Conservation (phyloP, 2,888 invertebrate genomes). For the Melipona beecheii region DNA sequence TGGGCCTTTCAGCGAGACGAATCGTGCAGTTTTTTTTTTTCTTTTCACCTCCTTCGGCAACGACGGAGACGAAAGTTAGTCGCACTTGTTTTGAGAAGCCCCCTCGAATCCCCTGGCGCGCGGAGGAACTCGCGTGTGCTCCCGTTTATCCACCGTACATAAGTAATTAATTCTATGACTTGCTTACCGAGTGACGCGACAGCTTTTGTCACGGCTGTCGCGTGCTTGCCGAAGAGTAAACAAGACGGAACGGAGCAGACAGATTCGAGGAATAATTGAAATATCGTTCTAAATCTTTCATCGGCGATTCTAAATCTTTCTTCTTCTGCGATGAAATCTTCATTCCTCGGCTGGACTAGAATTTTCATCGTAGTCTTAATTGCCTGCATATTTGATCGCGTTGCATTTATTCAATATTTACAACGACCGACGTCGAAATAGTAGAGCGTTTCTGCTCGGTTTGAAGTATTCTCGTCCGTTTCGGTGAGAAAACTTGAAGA, state of each 20-base stretch:
- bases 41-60: background rate
- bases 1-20: no score
- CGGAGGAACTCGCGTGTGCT: constrained; percentile 3
- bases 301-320: background rate
- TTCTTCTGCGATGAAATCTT: background rate
- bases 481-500: no score
- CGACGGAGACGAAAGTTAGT: background rate
- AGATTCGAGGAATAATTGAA: constrained; percentile 34
- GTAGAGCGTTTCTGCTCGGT: background rate
- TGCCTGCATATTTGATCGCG: background rate
- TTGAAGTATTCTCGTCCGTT: background rate
- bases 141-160: constrained; percentile 40
- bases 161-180: constrained; percentile 49
- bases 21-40: no score
- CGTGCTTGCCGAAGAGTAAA: constrained; percentile 29
- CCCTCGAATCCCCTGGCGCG: background rate
- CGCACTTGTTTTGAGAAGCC: background rate
- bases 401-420: background rate
- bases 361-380: background rate
- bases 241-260: constrained; percentile 16
- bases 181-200: constrained; percentile 43
- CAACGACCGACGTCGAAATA: background rate
- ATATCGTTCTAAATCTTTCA: constrained; percentile 1
- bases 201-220: background rate
- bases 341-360: background rate